Conservation (phyloP, 2,888 invertebrate genomes). For the Thecophora atra region DNA sequence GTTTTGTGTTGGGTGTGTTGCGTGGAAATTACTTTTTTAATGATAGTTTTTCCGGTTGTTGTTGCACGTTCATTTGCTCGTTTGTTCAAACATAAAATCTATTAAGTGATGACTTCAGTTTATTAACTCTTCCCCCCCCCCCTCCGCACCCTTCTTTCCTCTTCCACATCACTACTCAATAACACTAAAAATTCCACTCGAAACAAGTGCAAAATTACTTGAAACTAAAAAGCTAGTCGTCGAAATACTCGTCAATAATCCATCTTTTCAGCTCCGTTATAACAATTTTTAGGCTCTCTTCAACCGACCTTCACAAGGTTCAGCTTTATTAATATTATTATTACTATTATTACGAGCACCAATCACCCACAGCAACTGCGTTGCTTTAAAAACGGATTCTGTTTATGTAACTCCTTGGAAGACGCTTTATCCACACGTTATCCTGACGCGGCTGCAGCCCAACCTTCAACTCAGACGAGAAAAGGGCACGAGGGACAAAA, state of each 20-base stretch:
- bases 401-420: no score
- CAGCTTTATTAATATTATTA: no score
- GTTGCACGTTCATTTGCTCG: no score
- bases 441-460: conserved; percentile 9
- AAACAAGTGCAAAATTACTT: conserved; percentile 3
- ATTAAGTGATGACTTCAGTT: no score
- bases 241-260: no score
- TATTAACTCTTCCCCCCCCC: background rate
- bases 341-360: no score
- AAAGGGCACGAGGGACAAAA: conserved; percentile 22
- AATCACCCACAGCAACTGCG: no score
- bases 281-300: background rate
- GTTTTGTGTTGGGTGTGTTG: background rate
- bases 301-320: background rate
- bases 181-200: background rate
- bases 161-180: background rate
- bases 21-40: background rate
- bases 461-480: conserved; percentile 8
- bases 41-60: no score
- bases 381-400: no score
- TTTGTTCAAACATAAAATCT: no score
- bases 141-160: background rate
- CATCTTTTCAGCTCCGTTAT: background rate
- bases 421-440: background rate
- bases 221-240: no score